These are phyloP conservation scores for Amblyopsis rosae DNA, from an alignment of 2,113 vertebrate genomes.

Conservation along the genomic window DNA sequence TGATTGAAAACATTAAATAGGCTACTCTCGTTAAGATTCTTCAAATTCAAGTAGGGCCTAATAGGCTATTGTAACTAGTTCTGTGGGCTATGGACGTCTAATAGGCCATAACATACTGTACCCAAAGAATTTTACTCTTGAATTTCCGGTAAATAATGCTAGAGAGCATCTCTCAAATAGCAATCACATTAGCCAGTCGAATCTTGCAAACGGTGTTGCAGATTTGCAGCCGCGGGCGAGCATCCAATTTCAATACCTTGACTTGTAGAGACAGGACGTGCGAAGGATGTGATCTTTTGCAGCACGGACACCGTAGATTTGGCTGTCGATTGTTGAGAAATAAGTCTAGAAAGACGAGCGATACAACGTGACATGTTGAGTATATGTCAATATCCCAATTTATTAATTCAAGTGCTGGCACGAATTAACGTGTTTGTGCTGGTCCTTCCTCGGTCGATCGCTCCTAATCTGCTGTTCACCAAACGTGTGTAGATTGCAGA, in stretches of 20 bases:
- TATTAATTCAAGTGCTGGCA: conserved; percentile 38
- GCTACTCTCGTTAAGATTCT: too few species aligned
- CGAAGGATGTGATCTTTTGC: conserved; percentile 22
- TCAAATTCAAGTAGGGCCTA: neutral
- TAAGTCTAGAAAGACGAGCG: conserved; percentile 41
- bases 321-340: conserved; percentile 33
- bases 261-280: conserved; percentile 57
- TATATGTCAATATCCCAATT: neutral
- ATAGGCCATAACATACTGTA: neutral
- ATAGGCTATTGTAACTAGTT: too few species aligned
- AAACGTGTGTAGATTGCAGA: neutral
- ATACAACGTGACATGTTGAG: conserved; percentile 71
- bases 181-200: too few species aligned
- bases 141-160: too few species aligned
- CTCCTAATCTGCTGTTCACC: neutral
- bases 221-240: too few species aligned
- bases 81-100: too few species aligned
- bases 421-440: neutral
- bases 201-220: neutral
- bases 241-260: conserved; percentile 52
- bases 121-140: neutral
- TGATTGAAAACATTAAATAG: neutral
- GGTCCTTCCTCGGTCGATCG: neutral
- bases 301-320: conserved; percentile 15
- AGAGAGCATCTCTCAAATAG: too few species aligned